Evolutionary conservation across 2,113 vertebrate genomes (phyloP), one percentile per base, ranked within the genome.

Genomic region (Thryonomys swinderianus): DNA sequence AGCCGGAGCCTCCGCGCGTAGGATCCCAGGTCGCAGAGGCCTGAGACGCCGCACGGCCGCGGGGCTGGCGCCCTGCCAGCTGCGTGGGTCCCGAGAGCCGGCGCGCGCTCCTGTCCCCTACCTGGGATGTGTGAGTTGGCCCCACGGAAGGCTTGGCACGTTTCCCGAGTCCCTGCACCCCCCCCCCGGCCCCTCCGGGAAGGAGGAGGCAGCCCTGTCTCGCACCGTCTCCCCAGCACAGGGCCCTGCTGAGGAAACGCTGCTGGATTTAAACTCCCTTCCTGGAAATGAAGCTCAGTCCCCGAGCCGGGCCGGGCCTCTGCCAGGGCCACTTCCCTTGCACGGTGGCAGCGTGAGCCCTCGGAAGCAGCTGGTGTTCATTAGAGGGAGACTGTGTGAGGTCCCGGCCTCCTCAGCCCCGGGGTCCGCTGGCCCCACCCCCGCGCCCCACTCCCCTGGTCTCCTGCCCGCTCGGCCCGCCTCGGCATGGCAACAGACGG

Each of bases 241-340:
- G 66, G 17, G 40, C 16, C 48, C 48, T 59, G 78, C 59, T 59
- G 25, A 62, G 71, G 55, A 79, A 89, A 79, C 21, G 30, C 37
- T 45, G 45, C 73, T 37, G 32, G 30, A 55, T 88, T 76, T 89
- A 32, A 74, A 17, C 73, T 27, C 73, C 18, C 5, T 62, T 93
- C 90, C 80, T 85, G 80, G 80, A 73, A 89, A 61, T 34, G 80
- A 45, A 85, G 18, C 30, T 40, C 80, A 16, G 37, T 80, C 69
- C 67, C 62, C 55, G 40, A 57, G 74, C 53, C 48, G 32, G 1
- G 34, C 32, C n/a, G 34, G 2, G 14, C 45, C 20, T 53, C 57
- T 27, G 37, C 53, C 14, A 13, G 37, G 9, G 69, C n/a, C 59
- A 57, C 42, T 37, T 64, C 7, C 67, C 48, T 84, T 59, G 18